Percentiles rank a stretch among this genome's conserved stretches.
phyloP scores from a whole-genome alignment of 2,888 invertebrate species.

The Myopa testacea region DNA sequence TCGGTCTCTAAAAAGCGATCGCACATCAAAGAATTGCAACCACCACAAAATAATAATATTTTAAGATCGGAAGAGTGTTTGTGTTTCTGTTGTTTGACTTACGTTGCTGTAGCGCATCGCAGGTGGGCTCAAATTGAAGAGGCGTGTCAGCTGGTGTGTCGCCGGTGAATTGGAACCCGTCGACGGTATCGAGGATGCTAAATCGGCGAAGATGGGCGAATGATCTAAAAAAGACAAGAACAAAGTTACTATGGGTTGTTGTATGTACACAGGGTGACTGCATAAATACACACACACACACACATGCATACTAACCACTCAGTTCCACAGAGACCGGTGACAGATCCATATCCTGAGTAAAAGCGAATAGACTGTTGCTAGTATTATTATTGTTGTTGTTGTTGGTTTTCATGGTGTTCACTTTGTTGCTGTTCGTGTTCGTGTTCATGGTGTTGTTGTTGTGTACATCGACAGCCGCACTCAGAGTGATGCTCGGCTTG shows the following conservation, averaged over 20 bases:
- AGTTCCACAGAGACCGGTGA: constrained; percentile 58
- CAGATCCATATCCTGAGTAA: constrained; percentile 60
- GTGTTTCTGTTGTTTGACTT: constrained; percentile 49
- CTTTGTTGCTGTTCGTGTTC: not conserved
- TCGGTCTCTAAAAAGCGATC: no score
- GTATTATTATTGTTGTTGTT: constrained; percentile 63
- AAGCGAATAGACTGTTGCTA: constrained; percentile 62
- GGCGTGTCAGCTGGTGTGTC: constrained; percentile 61
- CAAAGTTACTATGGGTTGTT: not conserved
- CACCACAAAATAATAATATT: no score
- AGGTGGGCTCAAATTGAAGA: constrained; percentile 65
- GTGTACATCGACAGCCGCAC: constrained; percentile 64
- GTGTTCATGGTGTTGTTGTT: constrained; percentile 64
- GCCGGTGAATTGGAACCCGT: constrained; percentile 59
- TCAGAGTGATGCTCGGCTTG: constrained; percentile 63
- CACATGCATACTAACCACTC: constrained; percentile 54
- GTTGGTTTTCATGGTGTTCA: constrained; percentile 51
- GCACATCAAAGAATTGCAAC: no score
- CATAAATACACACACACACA: constrained; percentile 9
- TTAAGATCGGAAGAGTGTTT: no score
- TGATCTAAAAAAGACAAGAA: constrained; percentile 25
- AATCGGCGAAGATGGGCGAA: constrained; percentile 64
- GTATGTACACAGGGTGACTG: not conserved
- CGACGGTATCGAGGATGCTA: constrained; percentile 48
- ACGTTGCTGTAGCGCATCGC: constrained; percentile 64